Evolutionary conservation across 2,888 invertebrate genomes (phyloP), one percentile per base, ranked within the genome.

Genomic region (Carpatolechia fugitivella): DNA sequence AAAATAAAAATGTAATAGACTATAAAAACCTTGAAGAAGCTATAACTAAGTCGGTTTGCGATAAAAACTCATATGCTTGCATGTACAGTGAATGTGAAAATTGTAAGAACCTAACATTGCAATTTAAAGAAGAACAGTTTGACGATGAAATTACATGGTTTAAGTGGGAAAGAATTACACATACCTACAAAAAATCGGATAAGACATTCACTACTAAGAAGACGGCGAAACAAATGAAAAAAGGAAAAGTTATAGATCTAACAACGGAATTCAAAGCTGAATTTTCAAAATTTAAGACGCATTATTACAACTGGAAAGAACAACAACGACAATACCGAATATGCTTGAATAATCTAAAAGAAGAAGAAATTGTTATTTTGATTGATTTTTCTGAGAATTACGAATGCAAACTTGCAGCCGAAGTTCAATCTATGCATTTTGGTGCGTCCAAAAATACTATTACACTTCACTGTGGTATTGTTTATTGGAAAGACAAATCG

Each of bases 371-470:
- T 24, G 11, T 11, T 5, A 44, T 44, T 13, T 24, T 44, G 6
- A 6, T 20, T 11, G 44, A 44, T 24, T 63, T 63, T 48, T 59
- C 57, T 8, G 61, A 62, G 58, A 64, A 63, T 40, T 61, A 56
- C 51, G 48, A 60, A 6, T 54, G 57, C n/a, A 64, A 65, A 53
- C 41, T 50, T 7, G 14, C 36, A 6, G 33, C 56, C 7, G 64
- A 65, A 40, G 40, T 63, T 1, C 65, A 65, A 33, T 49, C 61
- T 1, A 61, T 59, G 47, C 63, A 62, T 52, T 65, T 57, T 55
- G 62, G 59, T n/a, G n/a, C n/a, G n/a, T n/a, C n/a, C 0, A 62
- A 64, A 36, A 51, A 40, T 41, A 30, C 48, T 44, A 57, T 64
- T 14, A 54, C 48, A 7, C 30, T 64, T 0, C 60, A 65, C 50